These are phyloP conservation scores for Neuroterus valhalla DNA, from an alignment of 1,140 invertebrate genomes.

Conservation along the genomic window DNA sequence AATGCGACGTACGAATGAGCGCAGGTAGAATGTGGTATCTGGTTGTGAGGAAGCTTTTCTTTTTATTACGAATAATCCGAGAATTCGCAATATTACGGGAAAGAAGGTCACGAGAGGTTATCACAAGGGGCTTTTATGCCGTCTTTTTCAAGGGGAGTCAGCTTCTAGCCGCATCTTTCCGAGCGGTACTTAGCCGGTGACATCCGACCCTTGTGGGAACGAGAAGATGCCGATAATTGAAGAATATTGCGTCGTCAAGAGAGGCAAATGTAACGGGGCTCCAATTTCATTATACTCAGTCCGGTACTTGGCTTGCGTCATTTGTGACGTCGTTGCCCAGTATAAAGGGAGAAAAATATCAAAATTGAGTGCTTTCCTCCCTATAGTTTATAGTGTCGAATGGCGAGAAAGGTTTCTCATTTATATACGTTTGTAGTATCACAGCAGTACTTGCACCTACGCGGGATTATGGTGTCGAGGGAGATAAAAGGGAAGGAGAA, in stretches of 20 bases:
- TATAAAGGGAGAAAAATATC: neutral
- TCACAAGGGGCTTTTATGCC: slow-evolving; percentile 20
- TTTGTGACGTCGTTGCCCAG: slow-evolving; percentile 12
- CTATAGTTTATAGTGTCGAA: neutral
- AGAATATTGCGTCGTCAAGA: slow-evolving; percentile 27
- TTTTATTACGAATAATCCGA: slow-evolving; percentile 16
- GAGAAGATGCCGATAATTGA: slow-evolving; percentile 29
- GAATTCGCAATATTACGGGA: slow-evolving; percentile 18
- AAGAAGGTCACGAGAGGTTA: slow-evolving; percentile 27
- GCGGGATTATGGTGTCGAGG: neutral
- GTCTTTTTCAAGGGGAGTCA: slow-evolving; percentile 1
- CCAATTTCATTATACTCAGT: slow-evolving; percentile 13
- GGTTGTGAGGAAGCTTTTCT: slow-evolving; percentile 23
- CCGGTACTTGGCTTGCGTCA: neutral
- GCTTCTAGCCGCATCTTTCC: neutral
- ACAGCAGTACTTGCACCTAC: neutral
- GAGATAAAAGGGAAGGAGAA: slow-evolving; percentile 9
- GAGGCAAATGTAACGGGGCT: slow-evolving; percentile 18
- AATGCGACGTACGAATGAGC: slow-evolving; percentile 22
- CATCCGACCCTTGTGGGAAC: slow-evolving; percentile 6
- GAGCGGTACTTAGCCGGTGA: neutral
- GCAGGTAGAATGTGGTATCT: slow-evolving; percentile 24
- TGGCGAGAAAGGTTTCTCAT: slow-evolving; percentile 4
- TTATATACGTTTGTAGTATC: slow-evolving; percentile 2
- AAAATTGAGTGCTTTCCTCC: slow-evolving; percentile 1